Percentiles rank a stretch among this genome's conserved stretches.
phyloP scores from a whole-genome alignment of 2,113 vertebrate species.

The Pogonocichla stellata region DNA sequence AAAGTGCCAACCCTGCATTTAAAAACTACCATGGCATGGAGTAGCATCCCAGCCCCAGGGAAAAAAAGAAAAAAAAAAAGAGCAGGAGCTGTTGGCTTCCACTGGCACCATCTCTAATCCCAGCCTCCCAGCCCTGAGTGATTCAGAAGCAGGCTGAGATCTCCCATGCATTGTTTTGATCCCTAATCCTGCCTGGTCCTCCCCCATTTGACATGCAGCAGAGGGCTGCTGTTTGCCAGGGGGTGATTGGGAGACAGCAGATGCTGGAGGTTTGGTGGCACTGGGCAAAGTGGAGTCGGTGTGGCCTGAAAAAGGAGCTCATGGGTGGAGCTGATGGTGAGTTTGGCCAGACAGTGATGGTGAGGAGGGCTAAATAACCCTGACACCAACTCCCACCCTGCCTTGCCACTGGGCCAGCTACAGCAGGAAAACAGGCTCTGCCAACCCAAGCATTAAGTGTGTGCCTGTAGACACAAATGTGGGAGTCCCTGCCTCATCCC shows the following conservation, averaged over 20 bases:
- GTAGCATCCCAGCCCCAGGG: neutral
- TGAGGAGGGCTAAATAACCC: neutral
- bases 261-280: neutral
- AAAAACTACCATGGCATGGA: neutral
- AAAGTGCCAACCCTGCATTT: slow-evolving; percentile 5
- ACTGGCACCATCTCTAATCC: slow-evolving; percentile 40
- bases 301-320: neutral
- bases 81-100: neutral
- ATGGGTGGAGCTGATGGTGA: neutral
- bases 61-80: neutral
- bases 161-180: neutral
- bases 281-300: neutral
- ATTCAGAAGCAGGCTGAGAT: slow-evolving; percentile 30
- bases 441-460: neutral
- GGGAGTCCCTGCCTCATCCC: neutral
- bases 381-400: neutral
- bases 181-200: slow-evolving; percentile 1
- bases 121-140: neutral
- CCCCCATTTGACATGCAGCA: slow-evolving; percentile 2
- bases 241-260: neutral
- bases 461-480: neutral
- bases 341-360: neutral
- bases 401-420: neutral
- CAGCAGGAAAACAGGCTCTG: slow-evolving; percentile 26
- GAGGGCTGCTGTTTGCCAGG: neutral